Evolutionary conservation across 2,888 invertebrate species (phyloP).

Genomic region (Spodoptera picta): DNA sequence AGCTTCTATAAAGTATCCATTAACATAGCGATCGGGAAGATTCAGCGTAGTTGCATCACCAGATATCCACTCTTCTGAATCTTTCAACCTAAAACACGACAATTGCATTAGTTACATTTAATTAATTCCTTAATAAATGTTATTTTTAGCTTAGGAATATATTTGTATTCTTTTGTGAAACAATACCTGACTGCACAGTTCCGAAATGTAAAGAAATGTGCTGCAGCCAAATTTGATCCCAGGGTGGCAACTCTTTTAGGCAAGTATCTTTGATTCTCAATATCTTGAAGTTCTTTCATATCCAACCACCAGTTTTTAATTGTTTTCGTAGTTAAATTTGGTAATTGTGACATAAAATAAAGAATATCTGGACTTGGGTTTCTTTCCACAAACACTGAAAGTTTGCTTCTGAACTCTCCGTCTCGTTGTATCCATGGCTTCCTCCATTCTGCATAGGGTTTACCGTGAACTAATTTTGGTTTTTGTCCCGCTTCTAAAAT

Average conservation of each 20-base stretch:
- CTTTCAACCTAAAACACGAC: constrained; percentile 79
- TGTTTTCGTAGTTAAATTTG: constrained; percentile 83
- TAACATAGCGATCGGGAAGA: constrained; percentile 90
- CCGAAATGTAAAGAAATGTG: constrained; percentile 94
- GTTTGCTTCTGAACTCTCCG: constrained; percentile 88
- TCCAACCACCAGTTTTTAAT: constrained; percentile 89
- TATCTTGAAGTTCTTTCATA: constrained; percentile 83
- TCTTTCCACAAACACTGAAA: constrained; percentile 87
- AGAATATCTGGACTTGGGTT: constrained; percentile 79
- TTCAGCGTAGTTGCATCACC: constrained; percentile 83
- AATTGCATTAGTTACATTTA: background rate
- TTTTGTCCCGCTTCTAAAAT: constrained; percentile 76
- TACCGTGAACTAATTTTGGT: constrained; percentile 72
- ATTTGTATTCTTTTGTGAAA: background rate
- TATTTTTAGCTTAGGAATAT: too few relatives aligned
- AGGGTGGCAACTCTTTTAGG: constrained; percentile 89
- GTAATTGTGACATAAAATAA: constrained; percentile 83
- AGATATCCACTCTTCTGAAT: constrained; percentile 87
- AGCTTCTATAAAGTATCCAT: constrained; percentile 92
- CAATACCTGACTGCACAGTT: constrained; percentile 91
- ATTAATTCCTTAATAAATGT: too few relatives aligned
- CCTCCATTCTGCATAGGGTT: constrained; percentile 89
- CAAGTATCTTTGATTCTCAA: constrained; percentile 89
- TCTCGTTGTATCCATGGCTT: constrained; percentile 89
- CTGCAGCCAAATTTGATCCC: constrained; percentile 95